Evolutionary conservation across 2,113 vertebrate genomes (phyloP).

Genomic region (Nesogale talazaci): DNA sequence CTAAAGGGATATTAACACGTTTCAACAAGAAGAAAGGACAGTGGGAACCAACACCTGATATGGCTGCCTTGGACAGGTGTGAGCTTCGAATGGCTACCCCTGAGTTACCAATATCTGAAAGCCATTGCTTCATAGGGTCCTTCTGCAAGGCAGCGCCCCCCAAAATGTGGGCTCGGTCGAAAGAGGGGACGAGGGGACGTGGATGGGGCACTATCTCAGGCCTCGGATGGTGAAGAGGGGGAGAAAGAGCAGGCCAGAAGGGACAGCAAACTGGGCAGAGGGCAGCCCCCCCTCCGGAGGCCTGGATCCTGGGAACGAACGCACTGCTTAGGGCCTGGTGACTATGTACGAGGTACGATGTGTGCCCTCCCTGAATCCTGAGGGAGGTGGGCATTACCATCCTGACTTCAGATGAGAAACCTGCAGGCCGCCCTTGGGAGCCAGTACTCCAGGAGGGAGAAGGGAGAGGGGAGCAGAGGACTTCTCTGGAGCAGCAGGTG

Average conservation of each 20-base stretch:
- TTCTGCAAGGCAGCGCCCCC: background rate
- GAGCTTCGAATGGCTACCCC: background rate
- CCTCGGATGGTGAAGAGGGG: background rate
- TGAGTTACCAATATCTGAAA: background rate
- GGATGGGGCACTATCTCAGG: background rate
- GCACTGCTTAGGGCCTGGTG: rapidly evolving
- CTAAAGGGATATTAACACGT: background rate
- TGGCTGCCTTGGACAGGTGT: background rate
- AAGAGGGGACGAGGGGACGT: slow-evolving; percentile 41
- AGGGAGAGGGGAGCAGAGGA: slow-evolving; percentile 13
- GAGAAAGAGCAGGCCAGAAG: background rate
- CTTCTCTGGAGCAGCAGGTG: background rate
- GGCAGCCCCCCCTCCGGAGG: background rate
- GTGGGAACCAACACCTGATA: background rate
- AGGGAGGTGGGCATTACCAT: background rate
- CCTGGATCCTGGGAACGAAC: background rate
- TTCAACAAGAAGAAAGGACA: background rate
- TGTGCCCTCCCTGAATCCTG: background rate
- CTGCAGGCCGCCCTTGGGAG: background rate
- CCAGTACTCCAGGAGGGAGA: background rate
- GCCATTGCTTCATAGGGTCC: background rate
- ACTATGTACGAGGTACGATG: background rate
- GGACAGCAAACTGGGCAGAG: background rate
- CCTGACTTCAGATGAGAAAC: background rate
- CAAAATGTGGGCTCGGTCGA: background rate